These are phyloP conservation scores for Megaceryle torquata DNA, from an alignment of 2,113 vertebrate species.

Conservation along the genomic window DNA sequence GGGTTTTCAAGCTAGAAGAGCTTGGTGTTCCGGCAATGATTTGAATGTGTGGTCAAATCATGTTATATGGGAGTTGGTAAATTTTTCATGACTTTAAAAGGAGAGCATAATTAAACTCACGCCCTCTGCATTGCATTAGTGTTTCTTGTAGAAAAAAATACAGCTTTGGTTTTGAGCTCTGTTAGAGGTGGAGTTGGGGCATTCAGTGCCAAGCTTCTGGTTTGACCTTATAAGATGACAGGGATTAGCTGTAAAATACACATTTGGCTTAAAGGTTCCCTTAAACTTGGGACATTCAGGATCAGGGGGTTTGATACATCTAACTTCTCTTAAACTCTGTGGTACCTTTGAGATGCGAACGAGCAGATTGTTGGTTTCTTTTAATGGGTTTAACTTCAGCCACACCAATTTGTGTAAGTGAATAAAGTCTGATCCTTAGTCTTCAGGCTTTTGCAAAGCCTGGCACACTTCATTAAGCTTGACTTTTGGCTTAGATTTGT, in stretches of 20 bases:
- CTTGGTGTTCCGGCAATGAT: accelerated
- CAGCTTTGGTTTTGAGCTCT: neutral
- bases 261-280: neutral
- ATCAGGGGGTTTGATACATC: neutral
- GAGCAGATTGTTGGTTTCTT: neutral
- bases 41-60: neutral
- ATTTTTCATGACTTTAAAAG: neutral
- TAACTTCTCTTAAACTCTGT: neutral
- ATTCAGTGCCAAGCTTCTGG: neutral
- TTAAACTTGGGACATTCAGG: neutral
- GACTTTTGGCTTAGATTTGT: neutral
- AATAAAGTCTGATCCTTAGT: neutral
- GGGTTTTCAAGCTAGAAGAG: neutral
- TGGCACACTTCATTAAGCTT: accelerated
- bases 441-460: neutral
- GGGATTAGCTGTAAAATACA: neutral
- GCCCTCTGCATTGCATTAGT: neutral
- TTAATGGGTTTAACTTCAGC: neutral
- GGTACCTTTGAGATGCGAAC: neutral
- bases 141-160: neutral
- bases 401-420: accelerated
- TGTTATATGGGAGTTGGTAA: neutral
- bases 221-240: neutral
- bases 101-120: neutral
- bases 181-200: neutral